Evolutionary conservation across 2,888 invertebrate species (phyloP).

Genomic region (Pinctada fucata): DNA sequence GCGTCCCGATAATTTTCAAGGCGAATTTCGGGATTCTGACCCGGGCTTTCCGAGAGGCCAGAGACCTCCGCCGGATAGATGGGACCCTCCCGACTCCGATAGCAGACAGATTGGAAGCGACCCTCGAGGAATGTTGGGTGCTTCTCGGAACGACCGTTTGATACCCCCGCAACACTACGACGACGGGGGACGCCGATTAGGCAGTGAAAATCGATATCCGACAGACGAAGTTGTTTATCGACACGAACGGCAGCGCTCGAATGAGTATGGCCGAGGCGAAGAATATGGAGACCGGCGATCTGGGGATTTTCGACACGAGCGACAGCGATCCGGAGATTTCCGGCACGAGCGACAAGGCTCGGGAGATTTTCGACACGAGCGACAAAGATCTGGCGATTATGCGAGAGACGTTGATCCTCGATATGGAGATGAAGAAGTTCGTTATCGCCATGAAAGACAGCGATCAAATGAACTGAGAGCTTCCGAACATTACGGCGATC

Average conservation of each 20-base stretch:
- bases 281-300: slow-evolving; percentile 12
- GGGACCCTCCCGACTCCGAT: slow-evolving; percentile 18
- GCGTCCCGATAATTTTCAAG: slow-evolving; percentile 51
- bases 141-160: background rate
- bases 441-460: slow-evolving; percentile 37
- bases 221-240: slow-evolving; percentile 21
- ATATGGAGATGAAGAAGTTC: slow-evolving; percentile 19
- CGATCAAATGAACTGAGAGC: slow-evolving; percentile 24
- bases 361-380: slow-evolving; percentile 44
- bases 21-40: slow-evolving; percentile 50
- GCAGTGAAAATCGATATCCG: background rate
- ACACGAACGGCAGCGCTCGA: slow-evolving; percentile 38
- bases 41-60: slow-evolving; percentile 22
- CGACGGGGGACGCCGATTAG: background rate
- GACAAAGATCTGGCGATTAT: slow-evolving; percentile 44
- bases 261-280: slow-evolving; percentile 19
- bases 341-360: slow-evolving; percentile 31
- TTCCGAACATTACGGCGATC: slow-evolving; percentile 13
- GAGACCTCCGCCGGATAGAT: slow-evolving; percentile 3
- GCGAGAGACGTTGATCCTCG: slow-evolving; percentile 15
- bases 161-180: background rate
- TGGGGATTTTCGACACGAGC: slow-evolving; percentile 34
- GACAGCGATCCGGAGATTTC: slow-evolving; percentile 14
- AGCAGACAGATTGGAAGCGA: slow-evolving; percentile 24
- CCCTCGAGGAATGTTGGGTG: slow-evolving; percentile 11